phyloP scores from a whole-genome alignment of 1,140 invertebrate species.

The Temnothorax longispinosus region DNA sequence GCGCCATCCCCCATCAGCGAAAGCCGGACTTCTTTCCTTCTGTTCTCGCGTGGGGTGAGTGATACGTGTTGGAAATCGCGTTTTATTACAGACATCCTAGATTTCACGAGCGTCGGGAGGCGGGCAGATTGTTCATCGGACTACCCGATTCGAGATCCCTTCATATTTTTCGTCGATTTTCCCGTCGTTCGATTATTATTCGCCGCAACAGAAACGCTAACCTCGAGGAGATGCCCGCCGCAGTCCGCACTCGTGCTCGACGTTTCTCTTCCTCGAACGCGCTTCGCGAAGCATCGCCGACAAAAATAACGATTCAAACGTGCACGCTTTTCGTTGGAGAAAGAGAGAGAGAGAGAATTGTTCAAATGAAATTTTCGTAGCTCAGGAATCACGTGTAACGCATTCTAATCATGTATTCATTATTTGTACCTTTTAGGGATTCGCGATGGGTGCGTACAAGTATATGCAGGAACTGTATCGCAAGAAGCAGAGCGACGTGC shows the following conservation, averaged over 20 bases:
- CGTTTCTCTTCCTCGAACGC: background rate
- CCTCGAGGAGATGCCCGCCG: slow-evolving; percentile 13
- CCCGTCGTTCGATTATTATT: background rate
- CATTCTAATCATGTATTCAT: background rate
- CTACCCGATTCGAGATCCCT: background rate
- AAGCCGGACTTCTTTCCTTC: slow-evolving; percentile 45
- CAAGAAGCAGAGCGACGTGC: slow-evolving; percentile 99
- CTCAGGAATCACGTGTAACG: background rate
- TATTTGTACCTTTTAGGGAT: slow-evolving; percentile 76
- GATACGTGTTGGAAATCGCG: slow-evolving; percentile 12
- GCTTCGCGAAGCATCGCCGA: background rate
- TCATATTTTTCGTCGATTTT: slow-evolving; percentile 51
- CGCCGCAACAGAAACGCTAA: slow-evolving; percentile 14
- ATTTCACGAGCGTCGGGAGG: background rate
- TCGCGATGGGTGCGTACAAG: slow-evolving; percentile 98
- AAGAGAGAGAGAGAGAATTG: background rate
- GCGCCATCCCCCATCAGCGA: background rate
- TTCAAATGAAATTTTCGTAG: background rate
- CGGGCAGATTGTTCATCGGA: background rate
- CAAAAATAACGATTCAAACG: background rate
- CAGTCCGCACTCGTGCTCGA: background rate
- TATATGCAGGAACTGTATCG: slow-evolving; percentile 99
- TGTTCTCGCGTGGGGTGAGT: slow-evolving; percentile 61
- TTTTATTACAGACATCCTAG: slow-evolving; percentile 56
- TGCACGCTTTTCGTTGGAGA: background rate